phyloP scores from a whole-genome alignment of 2,888 invertebrate genomes.

The Mongoloraphidia duomilia region DNA sequence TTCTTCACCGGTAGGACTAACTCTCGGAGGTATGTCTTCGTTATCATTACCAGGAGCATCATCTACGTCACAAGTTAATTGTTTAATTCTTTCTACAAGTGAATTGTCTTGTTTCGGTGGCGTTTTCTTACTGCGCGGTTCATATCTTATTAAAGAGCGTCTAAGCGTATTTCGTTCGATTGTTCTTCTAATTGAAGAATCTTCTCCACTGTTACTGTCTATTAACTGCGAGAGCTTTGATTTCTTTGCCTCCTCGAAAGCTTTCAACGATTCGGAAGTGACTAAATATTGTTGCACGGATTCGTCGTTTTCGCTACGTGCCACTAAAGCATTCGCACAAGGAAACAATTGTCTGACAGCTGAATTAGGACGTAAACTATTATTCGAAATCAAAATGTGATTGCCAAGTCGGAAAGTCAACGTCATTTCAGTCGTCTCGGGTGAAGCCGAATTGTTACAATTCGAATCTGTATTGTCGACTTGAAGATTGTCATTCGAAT shows the following conservation, averaged over 20 bases:
- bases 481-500: slow-evolving; percentile 19
- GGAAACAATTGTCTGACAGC: slow-evolving; percentile 76
- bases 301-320: slow-evolving; percentile 22
- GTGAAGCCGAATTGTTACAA: slow-evolving; percentile 19
- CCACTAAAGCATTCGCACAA: slow-evolving; percentile 44
- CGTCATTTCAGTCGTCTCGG: slow-evolving; percentile 34
- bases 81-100: slow-evolving; percentile 71
- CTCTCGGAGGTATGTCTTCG: slow-evolving; percentile 25
- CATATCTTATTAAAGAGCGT: slow-evolving; percentile 54
- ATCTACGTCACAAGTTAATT: slow-evolving; percentile 74
- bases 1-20: slow-evolving; percentile 55
- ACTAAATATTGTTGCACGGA: slow-evolving; percentile 39
- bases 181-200: slow-evolving; percentile 55
- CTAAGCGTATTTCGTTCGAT: slow-evolving; percentile 73
- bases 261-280: slow-evolving; percentile 61
- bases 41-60: slow-evolving; percentile 38
- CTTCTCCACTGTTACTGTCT: slow-evolving; percentile 33
- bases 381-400: slow-evolving; percentile 38
- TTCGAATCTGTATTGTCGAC: slow-evolving; percentile 9
- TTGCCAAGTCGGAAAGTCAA: slow-evolving; percentile 41
- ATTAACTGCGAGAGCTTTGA: slow-evolving; percentile 31
- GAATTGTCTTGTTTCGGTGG: slow-evolving; percentile 54
- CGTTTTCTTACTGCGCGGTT: slow-evolving; percentile 30
- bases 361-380: slow-evolving; percentile 54
- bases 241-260: slow-evolving; percentile 50